Conservation (phyloP, 2,113 vertebrate species). For the Cinclus cinclus region DNA sequence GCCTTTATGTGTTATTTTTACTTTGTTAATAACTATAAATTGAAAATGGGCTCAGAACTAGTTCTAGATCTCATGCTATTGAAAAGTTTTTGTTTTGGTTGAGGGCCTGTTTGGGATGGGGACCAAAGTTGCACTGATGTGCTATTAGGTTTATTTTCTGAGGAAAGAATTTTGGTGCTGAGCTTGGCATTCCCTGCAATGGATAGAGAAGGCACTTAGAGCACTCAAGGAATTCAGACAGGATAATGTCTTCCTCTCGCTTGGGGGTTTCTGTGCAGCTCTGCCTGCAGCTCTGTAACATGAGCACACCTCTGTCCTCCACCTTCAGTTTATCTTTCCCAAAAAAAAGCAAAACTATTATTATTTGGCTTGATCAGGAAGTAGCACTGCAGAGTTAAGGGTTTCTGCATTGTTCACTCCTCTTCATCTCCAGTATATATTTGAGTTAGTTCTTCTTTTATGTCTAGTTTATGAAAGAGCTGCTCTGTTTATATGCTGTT, state of each 20-base stretch:
- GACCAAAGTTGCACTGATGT: not conserved
- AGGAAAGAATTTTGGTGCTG: not conserved
- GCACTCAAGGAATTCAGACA: not conserved
- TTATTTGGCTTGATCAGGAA: not conserved
- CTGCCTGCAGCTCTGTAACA: not conserved
- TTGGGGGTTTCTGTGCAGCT: accelerated
- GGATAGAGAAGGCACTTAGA: not conserved
- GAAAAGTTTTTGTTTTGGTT: not conserved
- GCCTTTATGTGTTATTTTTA: not conserved
- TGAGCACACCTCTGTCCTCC: not conserved
- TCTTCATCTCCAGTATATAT: not conserved
- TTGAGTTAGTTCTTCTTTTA: not conserved
- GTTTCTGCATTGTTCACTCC: not conserved
- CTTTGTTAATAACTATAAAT: not conserved
- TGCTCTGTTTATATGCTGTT: not conserved
- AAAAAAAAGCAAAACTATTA: not conserved
- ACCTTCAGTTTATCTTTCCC: not conserved
- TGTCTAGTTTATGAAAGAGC: not conserved
- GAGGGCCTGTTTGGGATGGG: not conserved
- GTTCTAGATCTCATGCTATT: not conserved
- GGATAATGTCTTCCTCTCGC: not conserved
- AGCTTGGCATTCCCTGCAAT: not conserved
- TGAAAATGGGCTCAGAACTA: not conserved
- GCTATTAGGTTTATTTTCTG: not conserved
- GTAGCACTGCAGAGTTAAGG: not conserved